Evolutionary conservation across 2,113 vertebrate genomes (phyloP).

Genomic region (Talpa occidentalis): DNA sequence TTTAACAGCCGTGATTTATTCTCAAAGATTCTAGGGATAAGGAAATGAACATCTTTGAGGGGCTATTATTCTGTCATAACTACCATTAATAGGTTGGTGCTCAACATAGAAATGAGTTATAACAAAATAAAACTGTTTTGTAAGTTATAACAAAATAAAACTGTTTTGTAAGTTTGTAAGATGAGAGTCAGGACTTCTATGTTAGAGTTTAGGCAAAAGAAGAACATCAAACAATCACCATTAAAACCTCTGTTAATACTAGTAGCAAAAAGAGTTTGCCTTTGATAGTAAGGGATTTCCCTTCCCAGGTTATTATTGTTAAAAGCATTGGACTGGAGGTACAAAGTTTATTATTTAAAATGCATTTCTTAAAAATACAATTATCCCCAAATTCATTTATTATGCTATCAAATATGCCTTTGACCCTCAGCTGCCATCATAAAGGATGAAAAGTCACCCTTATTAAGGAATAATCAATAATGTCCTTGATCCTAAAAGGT

Average conservation of each 20-base stretch:
- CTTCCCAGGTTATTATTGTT: neutral
- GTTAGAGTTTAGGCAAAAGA: constrained; percentile 2
- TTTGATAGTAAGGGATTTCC: neutral
- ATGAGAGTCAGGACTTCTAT: neutral
- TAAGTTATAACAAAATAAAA: constrained; percentile 2
- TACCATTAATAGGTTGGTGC: neutral
- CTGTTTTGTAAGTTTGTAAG: neutral
- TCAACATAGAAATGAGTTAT: neutral
- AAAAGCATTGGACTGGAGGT: neutral
- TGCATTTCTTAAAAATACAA: neutral
- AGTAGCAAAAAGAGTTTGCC: neutral
- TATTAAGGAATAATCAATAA: neutral
- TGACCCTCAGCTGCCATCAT: neutral
- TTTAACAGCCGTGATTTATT: neutral
- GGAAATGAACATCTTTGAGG: neutral
- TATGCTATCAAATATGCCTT: neutral
- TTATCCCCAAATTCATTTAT: neutral
- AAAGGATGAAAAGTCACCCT: neutral
- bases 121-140: neutral
- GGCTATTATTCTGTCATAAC: neutral
- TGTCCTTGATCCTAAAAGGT: neutral
- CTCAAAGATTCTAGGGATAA: neutral
- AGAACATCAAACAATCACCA: neutral
- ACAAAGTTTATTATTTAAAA: neutral
- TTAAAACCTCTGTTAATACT: neutral